Base-by-base conservation (phyloP, 2,113 vertebrate species). In the Ceratotherium simum region DNA sequence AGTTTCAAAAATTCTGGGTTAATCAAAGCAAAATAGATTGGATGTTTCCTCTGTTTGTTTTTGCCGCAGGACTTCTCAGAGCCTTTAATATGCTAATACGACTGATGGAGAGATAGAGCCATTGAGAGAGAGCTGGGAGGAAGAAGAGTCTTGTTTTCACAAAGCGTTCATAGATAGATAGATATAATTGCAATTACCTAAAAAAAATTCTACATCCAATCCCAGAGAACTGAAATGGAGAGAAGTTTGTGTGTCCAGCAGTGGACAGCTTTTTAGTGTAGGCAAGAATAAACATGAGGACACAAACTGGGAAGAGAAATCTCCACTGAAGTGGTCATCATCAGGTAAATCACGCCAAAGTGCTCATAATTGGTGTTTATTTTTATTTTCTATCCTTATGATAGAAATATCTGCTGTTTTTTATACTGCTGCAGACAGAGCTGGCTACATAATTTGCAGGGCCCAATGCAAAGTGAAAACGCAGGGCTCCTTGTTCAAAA, bases 311-410 rank as follows among this genome's bases (percentile, higher is more conserved):
- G 72, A n/a, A 88, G 58, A 51, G 72, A 76, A 65, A 48, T 73
- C 76, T 93, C 1, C 0, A 60, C 6, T 8, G 27, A 78, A 70
- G 89, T 62, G 14, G 21, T 51, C n/a, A 23, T 70, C 58, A 16
- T 56, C 46, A 81, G 39, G 85, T 81, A 16, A 93, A 51, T 65
- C 67, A 90, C 3, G 18, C 65, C 83, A 90, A 33, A 33, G 20
- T 54, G 51, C 85, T 75, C 4, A 13, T 29, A 33, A 69, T 33
- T 62, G 36, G 54, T 36, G 33, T 90, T 95, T 64, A 80, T 88
- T 90, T 92, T 95, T 75, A 33, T 85, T 69, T 97, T 76, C 42
- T 78, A 5, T 75, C n/a, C 48, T 78, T 56, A 62, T 64, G 90
- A 31, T 78, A n/a, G 36, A 89, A 80, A 81, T 36, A 85, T 90